Conservation (phyloP, 2,113 vertebrate genomes). For the Heterotis niloticus region DNA sequence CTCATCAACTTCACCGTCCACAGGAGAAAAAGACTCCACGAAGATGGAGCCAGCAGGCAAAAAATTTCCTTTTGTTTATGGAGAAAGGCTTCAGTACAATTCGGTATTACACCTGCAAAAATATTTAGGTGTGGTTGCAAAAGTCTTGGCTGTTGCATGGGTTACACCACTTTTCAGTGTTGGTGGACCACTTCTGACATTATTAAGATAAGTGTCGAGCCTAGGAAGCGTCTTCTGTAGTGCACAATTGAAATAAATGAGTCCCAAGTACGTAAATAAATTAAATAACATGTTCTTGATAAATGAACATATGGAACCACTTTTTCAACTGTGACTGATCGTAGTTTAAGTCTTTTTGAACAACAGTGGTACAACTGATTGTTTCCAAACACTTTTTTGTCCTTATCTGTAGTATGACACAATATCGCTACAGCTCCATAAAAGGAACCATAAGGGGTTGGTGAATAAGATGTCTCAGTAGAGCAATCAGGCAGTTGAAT, state of each 20-base stretch:
- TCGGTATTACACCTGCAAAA: background rate
- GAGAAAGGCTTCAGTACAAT: no score
- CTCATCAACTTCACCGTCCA: no score
- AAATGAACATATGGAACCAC: background rate
- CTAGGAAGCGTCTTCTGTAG: background rate
- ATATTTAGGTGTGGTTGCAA: background rate
- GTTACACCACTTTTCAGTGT: slow-evolving; percentile 2
- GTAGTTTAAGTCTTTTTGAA: background rate
- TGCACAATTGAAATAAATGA: slow-evolving; percentile 5
- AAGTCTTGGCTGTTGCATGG: background rate
- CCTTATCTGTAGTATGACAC: no score
- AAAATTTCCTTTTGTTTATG: no score
- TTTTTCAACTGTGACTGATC: background rate
- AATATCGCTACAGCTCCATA: no score
- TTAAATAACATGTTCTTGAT: slow-evolving; percentile 14
- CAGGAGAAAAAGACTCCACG: no score
- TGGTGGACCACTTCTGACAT: background rate
- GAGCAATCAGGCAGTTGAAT: no score
- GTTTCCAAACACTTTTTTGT: background rate
- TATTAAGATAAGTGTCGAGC: background rate
- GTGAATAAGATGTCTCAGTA: background rate
- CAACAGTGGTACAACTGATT: background rate
- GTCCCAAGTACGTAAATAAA: background rate
- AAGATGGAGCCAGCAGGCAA: no score
- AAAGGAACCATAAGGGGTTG: background rate